Evolutionary conservation across 2,113 vertebrate genomes (phyloP).

Genomic region (Carettochelys insculpta): DNA sequence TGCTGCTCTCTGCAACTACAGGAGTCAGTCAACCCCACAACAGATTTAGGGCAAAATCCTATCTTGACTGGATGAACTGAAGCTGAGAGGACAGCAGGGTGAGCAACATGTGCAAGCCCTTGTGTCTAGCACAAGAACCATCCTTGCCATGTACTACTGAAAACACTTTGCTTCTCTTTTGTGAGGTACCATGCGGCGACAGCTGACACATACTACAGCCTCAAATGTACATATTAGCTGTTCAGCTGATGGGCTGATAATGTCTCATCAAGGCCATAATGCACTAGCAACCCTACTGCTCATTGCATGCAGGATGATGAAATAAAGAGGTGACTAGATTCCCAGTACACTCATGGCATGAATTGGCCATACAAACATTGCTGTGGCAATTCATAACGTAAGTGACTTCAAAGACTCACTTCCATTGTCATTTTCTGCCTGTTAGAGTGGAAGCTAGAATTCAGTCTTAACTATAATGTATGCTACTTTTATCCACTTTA

Average conservation of each 20-base stretch:
- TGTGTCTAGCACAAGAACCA: neutral
- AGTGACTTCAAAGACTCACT: neutral
- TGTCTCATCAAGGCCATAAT: fast-evolving
- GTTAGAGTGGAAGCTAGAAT: neutral
- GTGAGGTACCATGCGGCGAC: fast-evolving
- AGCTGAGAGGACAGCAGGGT: neutral
- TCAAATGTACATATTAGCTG: fast-evolving
- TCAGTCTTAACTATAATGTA: neutral
- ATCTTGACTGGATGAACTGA: neutral
- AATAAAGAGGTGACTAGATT: neutral
- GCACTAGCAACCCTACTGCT: neutral
- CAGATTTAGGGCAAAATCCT: neutral
- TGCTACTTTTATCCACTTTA: fast-evolving
- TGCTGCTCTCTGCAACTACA: neutral
- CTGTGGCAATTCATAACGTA: neutral
- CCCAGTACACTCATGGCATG: neutral
- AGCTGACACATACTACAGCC: fast-evolving
- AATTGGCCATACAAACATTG: fast-evolving
- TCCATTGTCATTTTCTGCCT: neutral
- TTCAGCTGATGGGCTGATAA: fast-evolving
- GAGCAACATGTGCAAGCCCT: neutral
- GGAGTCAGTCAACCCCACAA: neutral
- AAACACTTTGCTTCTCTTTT: neutral
- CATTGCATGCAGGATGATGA: neutral
- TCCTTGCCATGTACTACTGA: neutral